These are phyloP conservation scores for Sitta europaea DNA, from an alignment of 2,113 vertebrate genomes.

Conservation along the genomic window DNA sequence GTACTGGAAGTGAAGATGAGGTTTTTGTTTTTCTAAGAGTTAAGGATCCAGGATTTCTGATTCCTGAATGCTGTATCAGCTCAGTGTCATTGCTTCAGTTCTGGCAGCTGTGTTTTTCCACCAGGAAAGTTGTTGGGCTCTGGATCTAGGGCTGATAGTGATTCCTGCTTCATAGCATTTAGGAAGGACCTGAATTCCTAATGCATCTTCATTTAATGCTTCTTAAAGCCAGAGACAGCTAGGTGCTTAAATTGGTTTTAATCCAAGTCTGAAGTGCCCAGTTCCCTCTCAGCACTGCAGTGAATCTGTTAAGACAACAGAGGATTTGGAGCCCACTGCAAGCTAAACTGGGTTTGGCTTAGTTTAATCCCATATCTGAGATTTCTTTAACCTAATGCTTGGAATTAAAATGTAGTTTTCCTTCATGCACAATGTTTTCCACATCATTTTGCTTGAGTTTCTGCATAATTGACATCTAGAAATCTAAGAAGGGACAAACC, in stretches of 20 bases:
- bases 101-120: background rate
- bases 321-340: background rate
- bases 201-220: background rate
- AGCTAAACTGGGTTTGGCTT: background rate
- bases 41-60: background rate
- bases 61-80: background rate
- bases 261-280: background rate
- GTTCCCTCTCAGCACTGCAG: background rate
- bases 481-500: background rate
- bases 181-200: background rate
- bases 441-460: background rate
- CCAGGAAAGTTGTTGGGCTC: background rate
- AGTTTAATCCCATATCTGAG: background rate
- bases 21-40: background rate
- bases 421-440: background rate
- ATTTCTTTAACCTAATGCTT: background rate
- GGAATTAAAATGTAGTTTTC: background rate
- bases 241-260: background rate
- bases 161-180: background rate
- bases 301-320: background rate
- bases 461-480: background rate
- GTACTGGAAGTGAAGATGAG: background rate
- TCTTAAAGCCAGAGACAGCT: background rate
- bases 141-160: background rate
- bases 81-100: background rate